These are phyloP conservation scores for Tortrix viridana DNA, from an alignment of 2,888 invertebrate genomes.

Conservation along the genomic window DNA sequence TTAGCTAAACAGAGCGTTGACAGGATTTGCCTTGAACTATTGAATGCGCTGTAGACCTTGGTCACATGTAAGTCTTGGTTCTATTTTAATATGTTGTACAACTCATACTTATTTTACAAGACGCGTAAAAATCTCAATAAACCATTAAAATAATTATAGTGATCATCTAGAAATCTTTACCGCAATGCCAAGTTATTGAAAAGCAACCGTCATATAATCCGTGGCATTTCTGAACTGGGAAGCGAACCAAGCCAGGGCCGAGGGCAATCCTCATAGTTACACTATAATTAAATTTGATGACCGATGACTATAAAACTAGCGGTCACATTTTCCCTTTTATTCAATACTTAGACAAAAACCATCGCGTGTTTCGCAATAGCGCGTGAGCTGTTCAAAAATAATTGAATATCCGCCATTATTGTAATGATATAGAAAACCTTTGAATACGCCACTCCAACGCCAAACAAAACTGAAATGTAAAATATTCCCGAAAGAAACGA, in stretches of 20 bases:
- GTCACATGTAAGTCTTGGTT: no score
- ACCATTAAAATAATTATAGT: no score
- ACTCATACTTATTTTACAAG: no score
- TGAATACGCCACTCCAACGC: neutral
- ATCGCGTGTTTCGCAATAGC: neutral
- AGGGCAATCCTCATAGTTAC: neutral
- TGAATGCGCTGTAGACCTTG: no score
- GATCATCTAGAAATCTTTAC: neutral
- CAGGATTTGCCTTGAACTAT: no score
- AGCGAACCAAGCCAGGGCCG: neutral
- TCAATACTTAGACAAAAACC: neutral
- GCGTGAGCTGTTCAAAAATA: neutral
- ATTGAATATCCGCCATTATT: neutral
- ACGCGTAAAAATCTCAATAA: no score
- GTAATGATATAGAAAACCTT: neutral
- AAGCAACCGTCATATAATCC: neutral
- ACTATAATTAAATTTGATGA: neutral
- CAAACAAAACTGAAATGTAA: neutral
- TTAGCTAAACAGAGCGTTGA: no score
- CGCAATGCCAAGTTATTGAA: neutral
- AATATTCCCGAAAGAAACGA: neutral
- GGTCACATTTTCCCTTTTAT: neutral
- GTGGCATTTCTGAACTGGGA: neutral
- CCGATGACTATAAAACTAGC: slow-evolving; percentile 2
- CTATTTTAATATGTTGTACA: no score